Base-by-base conservation (phyloP, 2,888 invertebrate genomes). In the Gasteruption jaculator region DNA sequence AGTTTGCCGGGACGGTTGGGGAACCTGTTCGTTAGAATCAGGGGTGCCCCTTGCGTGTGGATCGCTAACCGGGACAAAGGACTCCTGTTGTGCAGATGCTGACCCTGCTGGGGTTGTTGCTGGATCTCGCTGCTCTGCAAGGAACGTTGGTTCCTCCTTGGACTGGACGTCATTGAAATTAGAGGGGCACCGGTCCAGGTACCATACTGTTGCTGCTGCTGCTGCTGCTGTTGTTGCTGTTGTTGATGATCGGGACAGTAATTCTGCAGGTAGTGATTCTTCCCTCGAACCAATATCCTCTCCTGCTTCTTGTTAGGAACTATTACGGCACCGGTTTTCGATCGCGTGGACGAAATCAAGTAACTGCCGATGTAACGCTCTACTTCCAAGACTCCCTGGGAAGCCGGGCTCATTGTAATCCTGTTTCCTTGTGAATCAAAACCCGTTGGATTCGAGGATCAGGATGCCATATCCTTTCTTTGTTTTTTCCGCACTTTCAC, bases 21-120 rank as follows among this genome's bases (percentile, higher is more conserved):
- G 67, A 80, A 81, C 56, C 80, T 74, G 54, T 83, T 80, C 55
- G 85, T 75, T 45, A 87, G 76, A 53, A 90, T 86, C 48, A 91
- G 75, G n/a, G 91, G 90, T 30, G 85, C 86, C 29, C 90, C 90
- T 66, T 88, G 88, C 4, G 88, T 86, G 69, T 90, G 89, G 61
- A 86, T 83, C 10, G 88, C 88, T 49, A 90, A 71, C 57, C 85
- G 81, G 7, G 87, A 81, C 49, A 89, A 78, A 29, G 81, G 80
- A 51, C 78, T 66, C 18, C 63, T 74, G 40, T 57, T 62, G 38
- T 61, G 63, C 41, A 58, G 43, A 49, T 62, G 60, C 43, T 49
- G 41, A 42, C 54, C 51, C 33, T 43, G 34, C 45, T 44, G 45
- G 38, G 52, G 41, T 50, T 52, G 43, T 20, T 43, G 48, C 34